Percentiles rank a stretch among this genome's conserved stretches.
Conservation (phyloP, 2,797 vertebrate species). For the Crenichthys baileyi region DNA sequence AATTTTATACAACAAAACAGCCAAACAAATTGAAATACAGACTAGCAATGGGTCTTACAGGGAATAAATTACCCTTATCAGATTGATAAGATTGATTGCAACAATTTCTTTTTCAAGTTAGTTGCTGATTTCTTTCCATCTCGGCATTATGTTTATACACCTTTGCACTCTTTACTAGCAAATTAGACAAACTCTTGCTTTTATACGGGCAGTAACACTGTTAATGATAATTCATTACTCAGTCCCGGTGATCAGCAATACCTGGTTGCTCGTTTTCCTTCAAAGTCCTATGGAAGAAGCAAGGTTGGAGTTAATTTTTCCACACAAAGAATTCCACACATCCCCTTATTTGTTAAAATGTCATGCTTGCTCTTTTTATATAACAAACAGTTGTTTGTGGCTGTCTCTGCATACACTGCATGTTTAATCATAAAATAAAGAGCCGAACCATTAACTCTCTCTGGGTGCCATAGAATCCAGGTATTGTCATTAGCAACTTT, state of each 20-base stretch:
- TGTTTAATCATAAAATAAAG: neutral
- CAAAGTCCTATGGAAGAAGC: neutral
- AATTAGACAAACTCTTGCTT: neutral
- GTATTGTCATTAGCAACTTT: conserved; percentile 2
- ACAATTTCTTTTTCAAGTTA: neutral
- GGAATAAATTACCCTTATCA: neutral
- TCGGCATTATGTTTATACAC: neutral
- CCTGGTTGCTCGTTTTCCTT: neutral
- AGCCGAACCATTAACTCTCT: conserved; percentile 1
- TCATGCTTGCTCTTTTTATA: neutral
- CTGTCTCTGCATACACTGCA: neutral
- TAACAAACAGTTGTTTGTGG: neutral
- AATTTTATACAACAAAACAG: neutral
- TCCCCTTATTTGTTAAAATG: neutral
- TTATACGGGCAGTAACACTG: neutral
- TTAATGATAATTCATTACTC: neutral
- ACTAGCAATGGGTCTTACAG: neutral
- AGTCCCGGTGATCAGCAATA: no score
- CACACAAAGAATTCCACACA: neutral
- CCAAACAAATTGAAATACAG: neutral
- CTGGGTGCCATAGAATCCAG: neutral
- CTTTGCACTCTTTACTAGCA: neutral
- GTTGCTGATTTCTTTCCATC: neutral
- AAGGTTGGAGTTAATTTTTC: neutral
- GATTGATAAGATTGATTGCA: neutral